Evolutionary conservation across 2,797 vertebrate species (phyloP), one percentile per base, ranked within the genome.

Genomic region (Cichlasoma orientale): DNA sequence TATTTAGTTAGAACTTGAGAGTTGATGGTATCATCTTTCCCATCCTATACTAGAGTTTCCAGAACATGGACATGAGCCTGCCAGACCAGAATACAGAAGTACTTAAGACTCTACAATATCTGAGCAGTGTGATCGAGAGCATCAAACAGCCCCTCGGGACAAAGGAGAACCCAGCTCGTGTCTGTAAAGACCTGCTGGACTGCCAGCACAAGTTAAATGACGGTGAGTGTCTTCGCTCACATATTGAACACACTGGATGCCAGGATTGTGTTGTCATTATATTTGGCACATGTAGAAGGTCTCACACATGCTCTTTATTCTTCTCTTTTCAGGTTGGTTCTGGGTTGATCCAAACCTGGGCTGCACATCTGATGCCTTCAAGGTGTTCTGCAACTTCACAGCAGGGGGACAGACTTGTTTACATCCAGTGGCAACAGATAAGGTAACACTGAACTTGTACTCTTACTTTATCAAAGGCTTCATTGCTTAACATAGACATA

Each of bases 281-380:
- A 4, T 19, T 59, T 70, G 3, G 3, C 21, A 56, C 2, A 47
- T 41, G 5, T 44, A 47, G 38, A 36, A 47, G 25, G 54, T 66
- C n/a, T 74, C 18, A 18, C 18, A 18, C 23, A 66, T 13, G 78
- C 13, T 23, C 27, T 16, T 12, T 66, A 16, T 68, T n/a, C 3
- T 47, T 80, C 44, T 55, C 10, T 77, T 59, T 79, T 86, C 72
- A 99, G 98, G 96, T 90, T 97, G 96, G 94, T 99, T 98, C 94
- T 99, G 98, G 98, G 95, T 99, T 78, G 98, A 99, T 92, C 98
- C 98, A 82, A 99, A 99, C 92, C 93, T 99, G 52, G 98, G 98
- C 74, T 99, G 98, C 85, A 95, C 95, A 56, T 98, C 98, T 74
- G 98, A 99, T 92, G 96, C 98, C 78, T 96, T 99, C 89, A 95